phyloP scores from a whole-genome alignment of 1,140 invertebrate genomes.

The Nebria ingens region DNA sequence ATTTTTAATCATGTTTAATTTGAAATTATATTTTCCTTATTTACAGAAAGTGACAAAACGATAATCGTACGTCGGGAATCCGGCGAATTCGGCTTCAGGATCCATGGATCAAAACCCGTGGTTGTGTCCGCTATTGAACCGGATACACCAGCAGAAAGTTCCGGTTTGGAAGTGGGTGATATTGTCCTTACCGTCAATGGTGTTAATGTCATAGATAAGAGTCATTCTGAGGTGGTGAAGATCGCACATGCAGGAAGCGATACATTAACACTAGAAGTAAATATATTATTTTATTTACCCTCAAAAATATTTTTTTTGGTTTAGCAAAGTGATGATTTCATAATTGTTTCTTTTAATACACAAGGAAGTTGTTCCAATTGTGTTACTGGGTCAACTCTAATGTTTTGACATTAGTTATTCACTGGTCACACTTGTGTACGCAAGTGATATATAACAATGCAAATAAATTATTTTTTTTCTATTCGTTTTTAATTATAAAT shows the following conservation, averaged over 20 bases:
- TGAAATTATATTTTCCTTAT: no score
- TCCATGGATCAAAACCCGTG: conserved; percentile 89
- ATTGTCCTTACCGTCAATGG: conserved; percentile 89
- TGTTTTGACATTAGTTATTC: not conserved
- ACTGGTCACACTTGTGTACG: no score
- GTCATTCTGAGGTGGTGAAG: conserved; percentile 90
- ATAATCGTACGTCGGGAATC: conserved; percentile 70
- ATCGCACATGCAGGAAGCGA: conserved; percentile 82
- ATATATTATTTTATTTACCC: conserved; percentile 1
- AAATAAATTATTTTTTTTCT: no score
- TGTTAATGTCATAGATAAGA: conserved; percentile 79
- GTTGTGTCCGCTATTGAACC: conserved; percentile 91
- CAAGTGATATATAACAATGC: no score
- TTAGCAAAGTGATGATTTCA: not conserved
- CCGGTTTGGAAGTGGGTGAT: conserved; percentile 86
- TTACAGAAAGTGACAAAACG: conserved; percentile 75
- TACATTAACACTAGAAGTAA: conserved; percentile 69
- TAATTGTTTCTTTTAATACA: no score
- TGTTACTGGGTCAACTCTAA: not conserved
- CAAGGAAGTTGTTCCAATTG: no score
- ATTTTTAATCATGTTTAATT: no score
- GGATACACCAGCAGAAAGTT: conserved; percentile 79
- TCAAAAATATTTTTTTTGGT: no score
- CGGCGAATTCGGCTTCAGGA: conserved; percentile 90
- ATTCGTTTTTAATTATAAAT: no score